Base-by-base conservation (phyloP, 2,888 invertebrate genomes). In the Spicauda simplicius region DNA sequence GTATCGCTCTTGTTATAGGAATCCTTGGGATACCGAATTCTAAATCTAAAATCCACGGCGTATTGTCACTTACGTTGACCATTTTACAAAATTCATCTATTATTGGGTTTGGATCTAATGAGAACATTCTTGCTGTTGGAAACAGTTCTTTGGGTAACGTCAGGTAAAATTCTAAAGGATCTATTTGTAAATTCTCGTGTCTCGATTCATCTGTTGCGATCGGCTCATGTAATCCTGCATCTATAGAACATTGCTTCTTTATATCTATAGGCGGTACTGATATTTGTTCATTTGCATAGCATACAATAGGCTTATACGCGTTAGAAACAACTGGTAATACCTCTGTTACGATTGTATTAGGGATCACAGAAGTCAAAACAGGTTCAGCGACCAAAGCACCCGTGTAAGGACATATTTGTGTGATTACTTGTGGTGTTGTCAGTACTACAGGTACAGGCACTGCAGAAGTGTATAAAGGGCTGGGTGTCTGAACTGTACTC, bases 21-120 rank as follows among this genome's bases (percentile, higher is more conserved):
- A 67, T 71, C 69, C 75, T 84, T 0, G 86, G 84, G 10, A 86
- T 71, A 12, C 89, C 89, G 69, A 85, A 87, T 69, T 90, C 90
- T 18, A 90, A 74, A 72, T 91, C 90, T 64, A 90, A 73, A 45
- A 91, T 74, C 90, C 89, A 90, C 45, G 81, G 70, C 0, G 73
- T 70, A 62, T 87, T 80, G 19, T 72, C 74, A 19, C 71, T 62
- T 4, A 88, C 50, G 73, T 82, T 74, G 0, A 73, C n/a, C 20
- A 81, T 52, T 73, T 77, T 84, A 71, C 90, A 91, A 45, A 90
- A 81, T 57, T 82, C 83, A 73, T 90, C 84, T 72, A 91, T 88
- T 1, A 90, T 72, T 1, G 78, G 74, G 81, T 90, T 91, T 0
- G 89, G 87, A 74, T 90, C 84, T 14, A 88, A 54, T 0, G 72